Base-by-base conservation (phyloP, 2,797 vertebrate genomes). In the Fistularia tabacaria region DNA sequence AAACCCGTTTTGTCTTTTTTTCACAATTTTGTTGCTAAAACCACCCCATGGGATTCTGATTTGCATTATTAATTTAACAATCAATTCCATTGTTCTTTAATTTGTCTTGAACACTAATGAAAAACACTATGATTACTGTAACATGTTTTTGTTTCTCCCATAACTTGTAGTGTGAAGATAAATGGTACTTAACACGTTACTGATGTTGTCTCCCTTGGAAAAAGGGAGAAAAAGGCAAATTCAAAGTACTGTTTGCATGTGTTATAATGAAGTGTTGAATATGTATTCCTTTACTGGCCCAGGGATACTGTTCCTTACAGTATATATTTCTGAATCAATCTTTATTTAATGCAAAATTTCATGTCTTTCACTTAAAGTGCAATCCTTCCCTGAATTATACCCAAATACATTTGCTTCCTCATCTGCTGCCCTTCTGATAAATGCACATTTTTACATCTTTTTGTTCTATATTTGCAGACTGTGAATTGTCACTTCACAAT, bases 401-500 rank as follows among this genome's bases (percentile, higher is more conserved):
- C 49, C 53, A 14, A 36, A 53, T 50, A 10, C 14, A 10, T 64
- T 59, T 61, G 15, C 36, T 44, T 57, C 45, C 49, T 58, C 14
- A 7, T 39, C 47, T 25, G 15, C 37, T 14, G 51, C 47, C 36
- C 46, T n/a, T 14, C 1, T 61, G 51, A 77, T 54, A 37, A 54
- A 66, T 53, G 54, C 49, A 63, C 55, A 37, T 25, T 25, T n/a
- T 25, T 25, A 25, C 25, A 25, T 15, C 57, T 67, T 66, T 69
- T 79, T 57, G 40, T 47, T 68, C 60, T 54, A 38, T 67, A 15
- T 75, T 57, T 66, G 54, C 36, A 38, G 48, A 61, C 81, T 80
- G 81, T 77, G 69, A 86, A 75, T 64, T 69, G 69, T 86, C 77
- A 78, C 71, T 80, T 86, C 76, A 83, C 83, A 85, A 25, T 76